A percentile compares a stretch with the other conserved stretches of the same genome.
These are phyloP conservation scores for Platichthys flesus DNA, from an alignment of 2,113 vertebrate genomes.

Conservation along the genomic window DNA sequence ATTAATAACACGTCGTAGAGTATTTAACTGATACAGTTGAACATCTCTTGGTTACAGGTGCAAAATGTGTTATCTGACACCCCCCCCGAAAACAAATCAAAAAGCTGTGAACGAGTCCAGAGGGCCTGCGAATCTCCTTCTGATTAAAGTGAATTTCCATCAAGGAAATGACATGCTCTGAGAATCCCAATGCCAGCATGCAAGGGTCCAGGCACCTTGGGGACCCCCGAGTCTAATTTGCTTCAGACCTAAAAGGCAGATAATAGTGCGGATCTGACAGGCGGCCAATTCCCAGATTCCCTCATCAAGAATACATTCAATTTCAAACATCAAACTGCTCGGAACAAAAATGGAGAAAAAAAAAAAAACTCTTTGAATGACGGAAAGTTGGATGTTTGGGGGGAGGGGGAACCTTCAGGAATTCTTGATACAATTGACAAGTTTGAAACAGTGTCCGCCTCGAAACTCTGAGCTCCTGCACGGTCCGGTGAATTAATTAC, in stretches of 20 bases:
- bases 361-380: slow-evolving; percentile 53
- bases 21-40: slow-evolving; percentile 34
- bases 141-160: slow-evolving; percentile 78
- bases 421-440: slow-evolving; percentile 63
- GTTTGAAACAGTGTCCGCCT: slow-evolving; percentile 44
- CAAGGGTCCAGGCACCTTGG: slow-evolving; percentile 66
- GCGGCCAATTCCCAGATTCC: slow-evolving; percentile 72
- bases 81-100: slow-evolving; percentile 59
- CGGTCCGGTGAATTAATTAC: slow-evolving; percentile 41
- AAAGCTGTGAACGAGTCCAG: slow-evolving; percentile 56
- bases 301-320: slow-evolving; percentile 77
- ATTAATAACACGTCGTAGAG: not conserved
- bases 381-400: slow-evolving; percentile 38
- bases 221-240: slow-evolving; percentile 77
- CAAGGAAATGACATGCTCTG: slow-evolving; percentile 66
- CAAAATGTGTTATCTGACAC: slow-evolving; percentile 29
- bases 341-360: slow-evolving; percentile 58
- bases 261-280: slow-evolving; percentile 79
- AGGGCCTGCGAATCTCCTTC: slow-evolving; percentile 57
- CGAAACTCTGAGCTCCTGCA: slow-evolving; percentile 13
- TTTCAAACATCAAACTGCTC: slow-evolving; percentile 73
- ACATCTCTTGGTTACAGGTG: slow-evolving; percentile 32
- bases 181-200: slow-evolving; percentile 60
- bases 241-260: slow-evolving; percentile 78
- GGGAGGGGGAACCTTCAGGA: slow-evolving; percentile 34